Evolutionary conservation across 1,140 invertebrate species (phyloP).

Genomic region (Bombus confusus): DNA sequence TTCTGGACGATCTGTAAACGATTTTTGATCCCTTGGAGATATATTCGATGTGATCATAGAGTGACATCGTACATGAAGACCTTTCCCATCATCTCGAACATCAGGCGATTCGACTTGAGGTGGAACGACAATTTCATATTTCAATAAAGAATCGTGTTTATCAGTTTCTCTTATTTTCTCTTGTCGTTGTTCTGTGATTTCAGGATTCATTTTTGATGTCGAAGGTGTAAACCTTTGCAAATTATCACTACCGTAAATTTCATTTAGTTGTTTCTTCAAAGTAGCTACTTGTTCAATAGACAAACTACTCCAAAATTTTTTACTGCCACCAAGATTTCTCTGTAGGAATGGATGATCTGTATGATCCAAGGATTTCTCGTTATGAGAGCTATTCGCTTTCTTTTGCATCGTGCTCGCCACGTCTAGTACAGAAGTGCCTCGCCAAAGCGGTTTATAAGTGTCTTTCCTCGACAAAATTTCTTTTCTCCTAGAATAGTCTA

Average conservation of each 20-base stretch:
- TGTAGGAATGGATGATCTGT: slow-evolving; percentile 72
- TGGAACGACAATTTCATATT: slow-evolving; percentile 86
- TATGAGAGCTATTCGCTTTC: slow-evolving; percentile 74
- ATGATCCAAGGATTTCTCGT: slow-evolving; percentile 63
- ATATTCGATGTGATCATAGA: slow-evolving; percentile 81
- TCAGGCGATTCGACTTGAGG: slow-evolving; percentile 70
- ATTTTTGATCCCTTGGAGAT: slow-evolving; percentile 33
- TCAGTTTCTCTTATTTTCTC: neutral
- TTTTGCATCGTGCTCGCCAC: slow-evolving; percentile 87
- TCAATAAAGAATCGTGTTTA: slow-evolving; percentile 45
- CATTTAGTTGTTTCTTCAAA: slow-evolving; percentile 90
- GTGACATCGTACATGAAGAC: slow-evolving; percentile 87
- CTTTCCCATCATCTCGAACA: slow-evolving; percentile 73
- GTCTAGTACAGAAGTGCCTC: slow-evolving; percentile 90
- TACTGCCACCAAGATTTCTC: slow-evolving; percentile 86
- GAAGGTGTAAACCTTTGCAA: slow-evolving; percentile 59
- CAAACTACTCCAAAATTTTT: slow-evolving; percentile 91
- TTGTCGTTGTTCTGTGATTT: neutral
- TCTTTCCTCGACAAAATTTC: slow-evolving; percentile 85
- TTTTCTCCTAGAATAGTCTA: slow-evolving; percentile 76
- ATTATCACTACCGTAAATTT: slow-evolving; percentile 89
- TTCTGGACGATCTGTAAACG: neutral
- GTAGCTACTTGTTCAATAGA: slow-evolving; percentile 92
- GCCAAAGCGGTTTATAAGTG: slow-evolving; percentile 91
- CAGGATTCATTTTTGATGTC: neutral